Conservation (phyloP, 2,797 vertebrate species). For the Sternarchorhynchus goeldii region DNA sequence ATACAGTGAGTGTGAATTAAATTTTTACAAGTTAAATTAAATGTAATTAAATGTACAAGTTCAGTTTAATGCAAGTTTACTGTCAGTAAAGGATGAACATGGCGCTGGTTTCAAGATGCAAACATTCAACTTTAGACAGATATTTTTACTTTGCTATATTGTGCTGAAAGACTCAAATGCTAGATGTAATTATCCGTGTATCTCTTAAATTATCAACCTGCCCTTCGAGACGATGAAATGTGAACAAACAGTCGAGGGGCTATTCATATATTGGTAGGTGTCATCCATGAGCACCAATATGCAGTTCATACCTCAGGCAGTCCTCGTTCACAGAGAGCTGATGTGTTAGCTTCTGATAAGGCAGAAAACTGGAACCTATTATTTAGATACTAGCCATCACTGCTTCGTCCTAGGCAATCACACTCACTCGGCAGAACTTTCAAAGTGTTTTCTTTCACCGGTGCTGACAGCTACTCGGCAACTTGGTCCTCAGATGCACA, state of each 20-base stretch:
- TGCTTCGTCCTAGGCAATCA: slow-evolving; percentile 13
- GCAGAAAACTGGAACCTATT: slow-evolving; percentile 3
- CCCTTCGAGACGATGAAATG: not conserved
- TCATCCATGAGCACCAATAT: not conserved
- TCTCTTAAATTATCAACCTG: not conserved
- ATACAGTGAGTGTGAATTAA: too few species aligned
- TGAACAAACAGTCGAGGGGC: not conserved
- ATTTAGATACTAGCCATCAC: slow-evolving; percentile 15
- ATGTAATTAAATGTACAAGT: too few species aligned
- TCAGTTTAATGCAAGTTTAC: too few species aligned
- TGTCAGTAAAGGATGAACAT: too few species aligned
- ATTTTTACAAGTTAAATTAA: too few species aligned
- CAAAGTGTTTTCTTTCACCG: slow-evolving; percentile 19
- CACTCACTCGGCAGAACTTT: slow-evolving; percentile 25
- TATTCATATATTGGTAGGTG: not conserved
- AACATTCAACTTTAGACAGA: too few species aligned
- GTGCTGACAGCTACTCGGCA: slow-evolving; percentile 41
- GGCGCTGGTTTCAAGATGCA: too few species aligned
- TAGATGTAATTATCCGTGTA: not conserved
- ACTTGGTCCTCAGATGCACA: slow-evolving; percentile 28
- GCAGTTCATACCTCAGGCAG: not conserved
- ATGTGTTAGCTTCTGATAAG: not conserved
- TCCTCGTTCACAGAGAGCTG: slow-evolving; percentile 4
- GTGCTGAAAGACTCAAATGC: not conserved
- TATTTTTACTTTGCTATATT: too few species aligned